Conservation (phyloP, 2,113 vertebrate genomes). For the Crocuta crocuta region DNA sequence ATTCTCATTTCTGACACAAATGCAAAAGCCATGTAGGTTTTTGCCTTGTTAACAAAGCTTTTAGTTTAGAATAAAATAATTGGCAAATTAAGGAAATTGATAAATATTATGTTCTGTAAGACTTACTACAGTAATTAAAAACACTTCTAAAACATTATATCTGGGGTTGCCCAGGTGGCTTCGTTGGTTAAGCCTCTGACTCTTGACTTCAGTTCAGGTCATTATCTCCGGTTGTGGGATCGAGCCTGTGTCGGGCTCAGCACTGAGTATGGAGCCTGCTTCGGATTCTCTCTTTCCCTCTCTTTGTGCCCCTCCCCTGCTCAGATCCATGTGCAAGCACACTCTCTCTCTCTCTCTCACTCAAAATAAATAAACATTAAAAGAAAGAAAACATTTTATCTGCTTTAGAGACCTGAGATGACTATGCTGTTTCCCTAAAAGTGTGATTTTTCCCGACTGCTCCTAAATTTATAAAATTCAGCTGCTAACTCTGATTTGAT, state of each 20-base stretch:
- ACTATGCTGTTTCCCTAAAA: conserved; percentile 13
- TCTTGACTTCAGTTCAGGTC: too few relatives aligned
- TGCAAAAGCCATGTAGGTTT: background rate
- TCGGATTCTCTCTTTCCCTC: too few relatives aligned
- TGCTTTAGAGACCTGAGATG: conserved; percentile 23
- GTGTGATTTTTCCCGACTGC: conserved; percentile 4
- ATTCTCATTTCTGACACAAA: background rate
- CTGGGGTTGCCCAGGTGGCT: too few relatives aligned
- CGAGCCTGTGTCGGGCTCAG: too few relatives aligned
- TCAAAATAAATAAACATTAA: too few relatives aligned
- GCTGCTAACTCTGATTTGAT: background rate
- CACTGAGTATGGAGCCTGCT: too few relatives aligned
- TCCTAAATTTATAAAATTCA: conserved; percentile 41
- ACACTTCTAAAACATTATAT: background rate
- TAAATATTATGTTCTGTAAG: background rate
- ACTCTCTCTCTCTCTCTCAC: too few relatives aligned
- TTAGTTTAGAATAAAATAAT: background rate
- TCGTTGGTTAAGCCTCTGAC: too few relatives aligned
- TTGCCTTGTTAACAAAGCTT: conserved; percentile 54
- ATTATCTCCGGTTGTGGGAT: too few relatives aligned
- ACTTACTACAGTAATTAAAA: background rate
- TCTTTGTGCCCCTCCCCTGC: too few relatives aligned
- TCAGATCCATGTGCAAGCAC: too few relatives aligned
- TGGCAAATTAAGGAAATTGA: background rate
- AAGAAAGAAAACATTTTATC: background rate